Conservation (phyloP, 1,140 invertebrate species). For the Apis dorsata region DNA sequence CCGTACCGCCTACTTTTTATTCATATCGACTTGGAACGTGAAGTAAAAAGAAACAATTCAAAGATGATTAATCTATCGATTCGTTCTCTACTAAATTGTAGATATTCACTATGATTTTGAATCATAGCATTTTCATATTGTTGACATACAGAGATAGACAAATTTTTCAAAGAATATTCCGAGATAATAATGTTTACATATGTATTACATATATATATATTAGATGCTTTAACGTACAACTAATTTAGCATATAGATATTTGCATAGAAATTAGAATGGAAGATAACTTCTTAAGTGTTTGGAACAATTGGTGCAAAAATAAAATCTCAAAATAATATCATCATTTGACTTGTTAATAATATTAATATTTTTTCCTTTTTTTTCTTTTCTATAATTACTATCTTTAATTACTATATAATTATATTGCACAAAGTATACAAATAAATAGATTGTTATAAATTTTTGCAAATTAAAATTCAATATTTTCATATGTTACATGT, state of each 20-base stretch:
- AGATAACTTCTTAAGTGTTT: no score
- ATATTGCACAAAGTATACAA: no score
- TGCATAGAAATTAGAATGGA: neutral
- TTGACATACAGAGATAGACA: neutral
- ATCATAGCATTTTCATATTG: neutral
- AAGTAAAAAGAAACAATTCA: constrained; percentile 2
- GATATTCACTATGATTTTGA: neutral
- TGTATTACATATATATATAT: neutral
- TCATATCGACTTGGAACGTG: constrained; percentile 8
- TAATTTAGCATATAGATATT: constrained; percentile 1
- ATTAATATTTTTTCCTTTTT: neutral
- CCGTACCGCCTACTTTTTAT: constrained; percentile 48
- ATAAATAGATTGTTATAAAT: no score
- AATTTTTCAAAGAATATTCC: neutral
- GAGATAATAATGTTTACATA: constrained; percentile 6
- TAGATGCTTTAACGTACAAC: neutral
- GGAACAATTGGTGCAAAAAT: no score
- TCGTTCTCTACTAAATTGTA: neutral
- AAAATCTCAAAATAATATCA: neutral
- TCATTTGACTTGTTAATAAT: no score
- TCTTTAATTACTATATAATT: no score
- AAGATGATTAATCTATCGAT: constrained; percentile 38
- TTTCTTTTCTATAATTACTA: neutral
- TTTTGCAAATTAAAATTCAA: no score
- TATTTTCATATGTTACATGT: no score